Base-by-base conservation (phyloP, 2,888 invertebrate genomes). In the Philaethria dido region DNA sequence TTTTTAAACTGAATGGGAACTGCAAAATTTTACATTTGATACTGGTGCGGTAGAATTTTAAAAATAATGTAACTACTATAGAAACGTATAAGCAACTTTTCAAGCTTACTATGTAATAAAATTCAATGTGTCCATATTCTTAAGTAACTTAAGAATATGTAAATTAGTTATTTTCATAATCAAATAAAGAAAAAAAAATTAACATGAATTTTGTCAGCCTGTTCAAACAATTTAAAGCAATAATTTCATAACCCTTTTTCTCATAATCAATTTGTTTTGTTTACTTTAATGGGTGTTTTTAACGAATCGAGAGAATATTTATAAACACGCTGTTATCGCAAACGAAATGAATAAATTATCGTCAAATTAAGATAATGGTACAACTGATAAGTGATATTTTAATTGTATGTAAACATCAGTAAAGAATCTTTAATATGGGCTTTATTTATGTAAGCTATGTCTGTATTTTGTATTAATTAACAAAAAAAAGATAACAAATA, bases 281-380 rank as follows among this genome's bases (percentile, higher is more conserved):
- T 44, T 44, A 16, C 11, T 52, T 33, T 52, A 29, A 16, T 4
- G n/a, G 3, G n/a, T 11, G 3, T 29, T 29, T 29, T 16, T n/a
- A 14, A 50, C 14, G 8, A 25, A 25, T 29, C 25, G 9, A 52
- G 16, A 29, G 11, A 25, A 25, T 25, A n/a, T 50, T 16, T 29
- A 16, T 39, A 3, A 22, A 50, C 2, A 50, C n/a, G 25, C 0
- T 25, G 22, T 52, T 52, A 52, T 52, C 52, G 16, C 4, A 16
- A 52, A 52, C 29, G 4, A 52, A 13, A 52, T 33, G 9, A 52
- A 52, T 52, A 52, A 52, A 52, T 52, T 52, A 16, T 52, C 11
- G 1, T 16, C 52, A 52, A 52, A 52, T 52, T 52, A 52, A 52
- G 29, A 52, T 52, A 52, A 52, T 52, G 16, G 16, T 16, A 52